Evolutionary conservation across 1,140 invertebrate species (phyloP), one percentile per base, ranked within the genome.

Genomic region (Megathymus violae): DNA sequence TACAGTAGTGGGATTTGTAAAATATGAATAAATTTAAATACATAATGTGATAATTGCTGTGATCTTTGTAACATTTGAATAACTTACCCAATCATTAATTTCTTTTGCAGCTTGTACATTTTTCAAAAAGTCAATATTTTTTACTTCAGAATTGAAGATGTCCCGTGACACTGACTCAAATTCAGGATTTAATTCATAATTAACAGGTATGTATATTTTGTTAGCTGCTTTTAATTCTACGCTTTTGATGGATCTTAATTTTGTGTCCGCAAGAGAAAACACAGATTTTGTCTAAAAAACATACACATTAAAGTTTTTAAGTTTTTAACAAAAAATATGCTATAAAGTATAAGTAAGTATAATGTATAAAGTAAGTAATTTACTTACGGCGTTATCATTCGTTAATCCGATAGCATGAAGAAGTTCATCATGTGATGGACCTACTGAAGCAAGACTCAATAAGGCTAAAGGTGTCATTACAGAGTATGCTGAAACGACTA

Each of bases 51-150:
- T 25, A 25, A 25, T 6, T 25, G 22, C 22, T 25, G 22, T 3
- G 6, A 25, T 3, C 22, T 31, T 31, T 31, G 4, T 31, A 31
- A 7, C 1, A 34, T 22, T 11, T 9, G n/a, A 51, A 27, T 56
- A n/a, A 43, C 31, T 77, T 79, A 97, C 94, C 95, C 88, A 90
- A 15, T 52, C 36, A 41, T 90, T 90, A 27, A 90, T 82, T 66
- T 77, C 76, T 4, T 62, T 54, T 17, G 85, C 84, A 19, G 82
- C 69, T 51, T 67, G 54, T 4, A 1, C 7, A 15, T 56, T 75
- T 13, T 82, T 67, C 0, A 9, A 4, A 36, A 90, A 90, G 48
- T 90, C 70, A 1, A 89, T 31, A 34, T 79, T 79, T 64, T 67
- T 36, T n/a, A 76, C 66, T 59, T 74, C 74, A 27, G 74, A 77